Conservation (phyloP, 2,113 vertebrate genomes). For the Salminus brasiliensis region DNA sequence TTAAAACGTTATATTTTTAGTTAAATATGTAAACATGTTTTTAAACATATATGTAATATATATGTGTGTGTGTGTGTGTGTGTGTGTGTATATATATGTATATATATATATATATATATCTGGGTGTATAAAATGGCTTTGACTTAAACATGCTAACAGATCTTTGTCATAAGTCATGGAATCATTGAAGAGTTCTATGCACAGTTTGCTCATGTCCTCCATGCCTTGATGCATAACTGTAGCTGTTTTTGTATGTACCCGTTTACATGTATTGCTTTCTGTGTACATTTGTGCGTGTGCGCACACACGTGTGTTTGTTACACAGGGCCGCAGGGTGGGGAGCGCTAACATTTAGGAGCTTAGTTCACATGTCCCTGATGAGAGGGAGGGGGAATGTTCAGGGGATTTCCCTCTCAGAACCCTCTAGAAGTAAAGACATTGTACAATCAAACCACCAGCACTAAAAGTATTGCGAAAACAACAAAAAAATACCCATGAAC, state of each 20-base stretch:
- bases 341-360: constrained; percentile 18
- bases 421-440: not conserved
- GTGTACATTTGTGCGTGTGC: not conserved
- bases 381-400: constrained; percentile 12
- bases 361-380: constrained; percentile 30
- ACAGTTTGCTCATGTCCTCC: not conserved
- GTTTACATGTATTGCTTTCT: not conserved
- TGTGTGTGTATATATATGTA: too few relatives aligned
- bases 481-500: not conserved
- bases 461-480: not conserved
- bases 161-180: too few relatives aligned
- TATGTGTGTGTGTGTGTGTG: too few relatives aligned
- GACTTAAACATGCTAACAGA: too few relatives aligned
- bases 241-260: constrained; percentile 9
- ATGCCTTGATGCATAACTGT: not conserved
- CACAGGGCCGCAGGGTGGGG: constrained; percentile 19
- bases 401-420: constrained; percentile 32
- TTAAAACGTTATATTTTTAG: too few relatives aligned
- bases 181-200: too few relatives aligned
- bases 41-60: too few relatives aligned
- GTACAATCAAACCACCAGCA: not conserved
- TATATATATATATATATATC: too few relatives aligned
- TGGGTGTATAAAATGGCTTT: too few relatives aligned
- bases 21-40: too few relatives aligned
- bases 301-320: constrained; percentile 18